These are phyloP conservation scores for Prostheceraeus crozeri DNA, from an alignment of 2,888 invertebrate species.

Conservation along the genomic window DNA sequence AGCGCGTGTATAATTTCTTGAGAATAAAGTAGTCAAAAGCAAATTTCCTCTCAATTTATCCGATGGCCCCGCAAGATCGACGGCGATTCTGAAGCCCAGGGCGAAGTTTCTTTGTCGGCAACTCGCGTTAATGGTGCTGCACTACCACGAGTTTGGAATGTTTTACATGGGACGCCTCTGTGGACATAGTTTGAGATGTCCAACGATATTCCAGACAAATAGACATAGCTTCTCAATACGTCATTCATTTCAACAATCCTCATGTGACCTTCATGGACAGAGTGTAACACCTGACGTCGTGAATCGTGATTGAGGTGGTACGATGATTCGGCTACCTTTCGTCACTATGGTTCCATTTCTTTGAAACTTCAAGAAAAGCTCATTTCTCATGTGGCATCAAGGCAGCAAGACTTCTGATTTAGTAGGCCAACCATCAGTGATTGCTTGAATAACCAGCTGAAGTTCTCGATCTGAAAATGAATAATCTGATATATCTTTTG, in stretches of 20 bases:
- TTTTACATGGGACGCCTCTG: background rate
- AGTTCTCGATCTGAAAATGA: background rate
- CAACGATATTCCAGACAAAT: background rate
- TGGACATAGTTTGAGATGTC: constrained; percentile 11
- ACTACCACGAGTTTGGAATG: background rate
- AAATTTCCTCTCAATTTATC: background rate
- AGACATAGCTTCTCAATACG: background rate
- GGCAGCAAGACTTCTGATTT: too few species aligned
- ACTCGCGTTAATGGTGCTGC: background rate
- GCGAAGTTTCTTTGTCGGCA: constrained; percentile 12
- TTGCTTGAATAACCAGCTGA: background rate
- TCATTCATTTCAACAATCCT: constrained; percentile 7
- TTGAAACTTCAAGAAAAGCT: too few species aligned
- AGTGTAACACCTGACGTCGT: too few species aligned
- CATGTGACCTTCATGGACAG: background rate
- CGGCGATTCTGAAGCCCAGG: constrained; percentile 1
- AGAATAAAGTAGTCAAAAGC: constrained; percentile 4
- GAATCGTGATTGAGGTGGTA: too few species aligned
- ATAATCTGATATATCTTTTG: background rate
- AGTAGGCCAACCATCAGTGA: constrained; percentile 5
- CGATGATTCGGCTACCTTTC: too few species aligned
- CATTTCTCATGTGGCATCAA: too few species aligned
- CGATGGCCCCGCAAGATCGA: constrained; percentile 18
- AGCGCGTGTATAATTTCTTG: too few species aligned
- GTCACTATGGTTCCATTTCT: too few species aligned